Evolutionary conservation across 2,888 invertebrate species (phyloP).

Genomic region (Euphydryas editha): DNA sequence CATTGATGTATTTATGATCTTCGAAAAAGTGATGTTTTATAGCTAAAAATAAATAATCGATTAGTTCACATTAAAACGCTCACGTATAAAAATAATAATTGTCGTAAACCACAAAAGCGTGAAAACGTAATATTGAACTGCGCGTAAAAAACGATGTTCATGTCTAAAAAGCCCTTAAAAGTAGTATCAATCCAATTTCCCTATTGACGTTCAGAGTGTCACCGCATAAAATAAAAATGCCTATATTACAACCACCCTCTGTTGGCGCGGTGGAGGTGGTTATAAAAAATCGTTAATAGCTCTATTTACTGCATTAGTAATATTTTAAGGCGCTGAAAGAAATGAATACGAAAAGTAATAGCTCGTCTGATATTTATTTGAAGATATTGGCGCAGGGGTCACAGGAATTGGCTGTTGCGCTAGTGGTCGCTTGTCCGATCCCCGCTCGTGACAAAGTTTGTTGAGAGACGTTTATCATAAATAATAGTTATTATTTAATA

Average conservation of each 20-base stretch:
- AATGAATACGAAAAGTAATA: slow-evolving; percentile 32
- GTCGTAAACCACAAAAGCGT: slow-evolving; percentile 54
- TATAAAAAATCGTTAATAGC: slow-evolving; percentile 77
- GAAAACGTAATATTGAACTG: slow-evolving; percentile 70
- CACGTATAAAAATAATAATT: slow-evolving; percentile 56
- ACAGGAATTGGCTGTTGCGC: too few relatives aligned
- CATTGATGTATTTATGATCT: slow-evolving; percentile 15
- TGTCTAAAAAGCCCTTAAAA: slow-evolving; percentile 79
- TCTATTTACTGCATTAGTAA: slow-evolving; percentile 66
- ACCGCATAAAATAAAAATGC: slow-evolving; percentile 80
- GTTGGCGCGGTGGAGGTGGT: slow-evolving; percentile 52
- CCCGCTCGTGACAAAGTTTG: too few relatives aligned
- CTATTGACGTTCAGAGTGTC: slow-evolving; percentile 77
- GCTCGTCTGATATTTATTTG: slow-evolving; percentile 39
- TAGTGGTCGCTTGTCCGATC: too few relatives aligned
- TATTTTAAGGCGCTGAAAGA: slow-evolving; percentile 40
- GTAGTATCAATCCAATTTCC: slow-evolving; percentile 82
- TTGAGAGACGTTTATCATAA: too few relatives aligned
- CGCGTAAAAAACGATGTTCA: slow-evolving; percentile 65
- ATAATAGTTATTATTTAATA: too few relatives aligned
- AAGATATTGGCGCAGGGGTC: slow-evolving; percentile 25
- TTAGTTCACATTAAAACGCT: slow-evolving; percentile 23
- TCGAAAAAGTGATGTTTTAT: not conserved
- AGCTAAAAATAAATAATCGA: slow-evolving; percentile 21
- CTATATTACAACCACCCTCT: slow-evolving; percentile 70